These are phyloP conservation scores for Spinibarbus caldwelli DNA, from an alignment of 2,797 vertebrate species.

Conservation along the genomic window DNA sequence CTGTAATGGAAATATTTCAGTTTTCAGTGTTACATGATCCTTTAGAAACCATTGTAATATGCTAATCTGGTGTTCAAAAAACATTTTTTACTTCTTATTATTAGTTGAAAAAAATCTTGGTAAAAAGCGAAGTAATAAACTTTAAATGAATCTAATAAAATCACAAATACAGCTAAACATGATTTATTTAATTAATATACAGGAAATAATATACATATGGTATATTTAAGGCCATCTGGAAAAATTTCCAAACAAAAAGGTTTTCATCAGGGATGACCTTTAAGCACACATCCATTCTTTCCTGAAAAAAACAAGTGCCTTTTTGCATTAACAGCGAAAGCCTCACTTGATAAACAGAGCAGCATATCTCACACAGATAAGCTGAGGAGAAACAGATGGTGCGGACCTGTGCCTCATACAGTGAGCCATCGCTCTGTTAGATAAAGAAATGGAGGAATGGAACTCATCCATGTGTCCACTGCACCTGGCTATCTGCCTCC, in stretches of 20 bases:
- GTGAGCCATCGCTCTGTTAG: conserved; percentile 33
- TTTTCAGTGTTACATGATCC: background rate
- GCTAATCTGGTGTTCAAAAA: background rate
- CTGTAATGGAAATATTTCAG: too few species aligned
- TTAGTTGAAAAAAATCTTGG: background rate
- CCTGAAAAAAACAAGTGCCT: background rate
- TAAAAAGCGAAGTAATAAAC: too few species aligned
- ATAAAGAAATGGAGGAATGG: conserved; percentile 63
- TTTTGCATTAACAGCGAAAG: conserved; percentile 30
- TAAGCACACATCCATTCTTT: conserved; percentile 18
- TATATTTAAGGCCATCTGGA: background rate
- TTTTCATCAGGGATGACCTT: conserved; percentile 23
- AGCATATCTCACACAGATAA: conserved; percentile 53
- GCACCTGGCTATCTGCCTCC: conserved; percentile 70
- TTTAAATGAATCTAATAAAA: background rate
- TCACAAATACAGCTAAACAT: too few species aligned
- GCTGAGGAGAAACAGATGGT: conserved; percentile 51
- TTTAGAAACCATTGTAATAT: too few species aligned
- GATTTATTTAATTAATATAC: background rate
- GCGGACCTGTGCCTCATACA: conserved; percentile 40
- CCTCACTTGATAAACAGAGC: conserved; percentile 37
- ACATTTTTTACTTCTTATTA: background rate
- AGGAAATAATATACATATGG: conserved; percentile 2
- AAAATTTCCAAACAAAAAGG: background rate
- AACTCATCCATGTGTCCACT: conserved; percentile 64